A percentile compares a stretch with the other conserved stretches of the same genome.
phyloP scores from a whole-genome alignment of 2,888 invertebrate species.

The Drosophila pegasa region DNA sequence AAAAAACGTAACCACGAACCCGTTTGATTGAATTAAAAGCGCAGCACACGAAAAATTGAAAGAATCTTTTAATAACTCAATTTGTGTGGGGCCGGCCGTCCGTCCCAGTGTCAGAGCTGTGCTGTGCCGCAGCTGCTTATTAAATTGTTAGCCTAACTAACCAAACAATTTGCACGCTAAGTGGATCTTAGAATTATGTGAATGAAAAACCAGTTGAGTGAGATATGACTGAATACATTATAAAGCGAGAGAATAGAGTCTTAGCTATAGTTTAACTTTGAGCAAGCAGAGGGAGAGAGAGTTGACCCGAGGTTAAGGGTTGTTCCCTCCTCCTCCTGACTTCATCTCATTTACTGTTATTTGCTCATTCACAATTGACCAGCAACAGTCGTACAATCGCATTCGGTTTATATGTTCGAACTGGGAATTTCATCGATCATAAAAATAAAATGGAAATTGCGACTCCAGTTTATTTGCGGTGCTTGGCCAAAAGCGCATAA shows the following conservation, averaged over 20 bases:
- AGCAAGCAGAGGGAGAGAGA: neutral
- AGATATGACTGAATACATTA: neutral
- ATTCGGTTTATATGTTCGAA: conserved; percentile 66
- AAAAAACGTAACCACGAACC: conserved; percentile 41
- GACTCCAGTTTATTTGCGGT: conserved; percentile 78
- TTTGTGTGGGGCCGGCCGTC: too few relatives aligned
- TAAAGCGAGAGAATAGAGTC: neutral
- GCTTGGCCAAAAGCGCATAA: conserved; percentile 57
- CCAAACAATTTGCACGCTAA: conserved; percentile 44
- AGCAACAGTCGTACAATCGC: conserved; percentile 5
- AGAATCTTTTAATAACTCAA: conserved; percentile 79
- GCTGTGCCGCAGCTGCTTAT: conserved; percentile 40
- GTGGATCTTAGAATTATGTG: conserved; percentile 35
- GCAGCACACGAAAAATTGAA: conserved; percentile 63
- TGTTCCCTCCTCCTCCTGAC: conserved; percentile 1
- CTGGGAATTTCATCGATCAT: conserved; percentile 85
- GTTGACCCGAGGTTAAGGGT: conserved; percentile 20
- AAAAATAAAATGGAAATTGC: conserved; percentile 82
- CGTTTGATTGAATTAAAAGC: conserved; percentile 67
- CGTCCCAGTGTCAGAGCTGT: neutral
- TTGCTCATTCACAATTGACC: conserved; percentile 47
- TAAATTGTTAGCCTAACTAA: conserved; percentile 61
- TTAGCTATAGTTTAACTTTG: neutral
- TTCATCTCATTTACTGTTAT: conserved; percentile 61
- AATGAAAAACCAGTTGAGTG: conserved; percentile 20